phyloP scores from a whole-genome alignment of 2,888 invertebrate species.

The Epinotia ramella region DNA sequence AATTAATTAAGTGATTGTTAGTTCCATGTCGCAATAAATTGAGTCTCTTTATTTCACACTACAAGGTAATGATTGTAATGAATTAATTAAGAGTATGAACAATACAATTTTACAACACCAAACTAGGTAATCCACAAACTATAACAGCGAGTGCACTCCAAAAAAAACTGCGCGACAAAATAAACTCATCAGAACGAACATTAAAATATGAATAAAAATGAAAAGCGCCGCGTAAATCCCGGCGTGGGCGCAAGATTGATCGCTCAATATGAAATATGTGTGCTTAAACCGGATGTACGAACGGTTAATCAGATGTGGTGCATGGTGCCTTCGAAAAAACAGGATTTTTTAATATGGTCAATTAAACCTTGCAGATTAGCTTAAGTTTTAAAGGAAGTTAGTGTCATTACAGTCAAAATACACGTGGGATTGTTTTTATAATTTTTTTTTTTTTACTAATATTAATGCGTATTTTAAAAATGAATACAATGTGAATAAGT shows the following conservation, averaged over 20 bases:
- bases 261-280: conserved; percentile 70
- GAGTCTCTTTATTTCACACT: neutral
- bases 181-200: conserved; percentile 64
- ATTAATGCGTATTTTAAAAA: no score
- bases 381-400: neutral
- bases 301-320: conserved; percentile 45
- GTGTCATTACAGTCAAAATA: no score
- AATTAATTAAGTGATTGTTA: neutral
- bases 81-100: neutral
- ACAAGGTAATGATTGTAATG: neutral
- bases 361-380: neutral
- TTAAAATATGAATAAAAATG: conserved; percentile 71
- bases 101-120: neutral
- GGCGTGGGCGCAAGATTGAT: conserved; percentile 77
- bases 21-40: neutral
- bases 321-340: neutral
- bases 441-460: no score
- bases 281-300: conserved; percentile 48
- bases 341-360: neutral
- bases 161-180: conserved; percentile 50
- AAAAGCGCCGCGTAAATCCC: conserved; percentile 67
- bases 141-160: conserved; percentile 23
- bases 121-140: conserved; percentile 15
- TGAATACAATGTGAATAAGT: no score
- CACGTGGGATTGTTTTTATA: no score